Evolutionary conservation across 2,797 vertebrate species (phyloP).

Genomic region (Sebastes paucispinis): DNA sequence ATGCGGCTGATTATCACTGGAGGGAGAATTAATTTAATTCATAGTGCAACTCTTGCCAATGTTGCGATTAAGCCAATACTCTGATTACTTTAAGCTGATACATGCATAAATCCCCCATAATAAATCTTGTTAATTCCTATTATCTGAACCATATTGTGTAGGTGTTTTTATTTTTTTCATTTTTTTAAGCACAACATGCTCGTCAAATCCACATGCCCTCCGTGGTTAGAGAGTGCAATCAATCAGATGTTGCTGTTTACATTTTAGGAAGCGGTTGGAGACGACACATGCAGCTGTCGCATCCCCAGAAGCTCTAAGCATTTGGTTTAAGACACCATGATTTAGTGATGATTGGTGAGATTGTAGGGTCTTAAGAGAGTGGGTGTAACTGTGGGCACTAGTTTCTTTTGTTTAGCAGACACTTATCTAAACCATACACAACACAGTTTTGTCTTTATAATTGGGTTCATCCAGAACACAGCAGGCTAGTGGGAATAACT

Average conservation of each 20-base stretch:
- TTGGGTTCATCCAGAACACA: conserved; percentile 4
- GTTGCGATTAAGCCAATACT: conserved; percentile 15
- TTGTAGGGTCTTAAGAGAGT: neutral
- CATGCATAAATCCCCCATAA: conserved; percentile 12
- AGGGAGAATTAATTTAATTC: conserved; percentile 11
- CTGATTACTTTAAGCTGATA: conserved; percentile 22
- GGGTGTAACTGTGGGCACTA: neutral
- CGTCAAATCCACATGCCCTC: neutral
- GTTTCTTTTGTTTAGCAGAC: neutral
- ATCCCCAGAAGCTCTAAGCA: neutral
- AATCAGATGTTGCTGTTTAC: conserved; percentile 6
- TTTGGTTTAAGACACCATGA: neutral
- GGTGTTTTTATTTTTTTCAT: neutral
- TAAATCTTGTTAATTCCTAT: conserved; percentile 30
- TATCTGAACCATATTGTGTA: conserved; percentile 29
- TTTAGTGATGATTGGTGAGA: neutral
- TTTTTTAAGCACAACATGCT: neutral
- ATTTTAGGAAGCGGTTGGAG: neutral
- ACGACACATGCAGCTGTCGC: neutral
- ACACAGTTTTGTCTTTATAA: neutral
- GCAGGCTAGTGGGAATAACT: neutral
- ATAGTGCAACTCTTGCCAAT: conserved; percentile 21
- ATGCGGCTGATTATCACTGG: neutral
- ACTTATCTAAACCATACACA: neutral
- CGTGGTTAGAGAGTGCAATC: neutral